Evolutionary conservation across 2,888 invertebrate genomes (phyloP).

Genomic region (Dysmachus trigonus): DNA sequence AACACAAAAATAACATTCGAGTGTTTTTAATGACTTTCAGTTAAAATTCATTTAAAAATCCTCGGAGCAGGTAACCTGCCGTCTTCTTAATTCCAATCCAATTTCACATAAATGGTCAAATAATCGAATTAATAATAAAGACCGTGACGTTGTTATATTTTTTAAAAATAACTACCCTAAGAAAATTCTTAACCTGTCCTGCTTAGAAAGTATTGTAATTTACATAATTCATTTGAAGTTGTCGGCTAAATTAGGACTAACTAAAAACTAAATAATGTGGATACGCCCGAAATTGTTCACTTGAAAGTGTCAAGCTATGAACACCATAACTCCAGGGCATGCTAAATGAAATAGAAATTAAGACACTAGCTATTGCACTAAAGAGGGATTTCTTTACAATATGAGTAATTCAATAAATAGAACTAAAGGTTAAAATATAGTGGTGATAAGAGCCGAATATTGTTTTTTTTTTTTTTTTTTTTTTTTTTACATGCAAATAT

Average conservation of each 20-base stretch:
- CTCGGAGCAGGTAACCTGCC: neutral
- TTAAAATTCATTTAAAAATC: neutral
- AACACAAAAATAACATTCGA: neutral
- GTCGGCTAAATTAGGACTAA: neutral
- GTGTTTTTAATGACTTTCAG: neutral
- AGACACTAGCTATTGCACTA: slow-evolving; percentile 26
- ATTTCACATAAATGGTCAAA: neutral
- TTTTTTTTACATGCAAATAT: neutral
- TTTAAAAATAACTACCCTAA: neutral
- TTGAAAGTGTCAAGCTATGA: neutral
- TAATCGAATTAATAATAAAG: neutral
- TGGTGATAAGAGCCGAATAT: neutral
- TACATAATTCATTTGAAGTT: neutral
- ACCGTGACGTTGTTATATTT: neutral
- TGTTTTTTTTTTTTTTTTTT: too few species aligned
- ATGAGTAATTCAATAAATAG: slow-evolving; percentile 23
- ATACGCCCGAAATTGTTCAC: neutral
- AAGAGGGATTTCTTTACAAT: neutral
- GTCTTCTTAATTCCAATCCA: neutral
- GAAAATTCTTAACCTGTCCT: neutral
- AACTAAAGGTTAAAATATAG: neutral
- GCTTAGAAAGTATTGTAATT: neutral
- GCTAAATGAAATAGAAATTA: neutral
- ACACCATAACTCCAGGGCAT: neutral
- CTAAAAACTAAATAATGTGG: neutral